Evolutionary conservation across 2,113 vertebrate genomes (phyloP).

Genomic region (Pseudopodoces humilis): DNA sequence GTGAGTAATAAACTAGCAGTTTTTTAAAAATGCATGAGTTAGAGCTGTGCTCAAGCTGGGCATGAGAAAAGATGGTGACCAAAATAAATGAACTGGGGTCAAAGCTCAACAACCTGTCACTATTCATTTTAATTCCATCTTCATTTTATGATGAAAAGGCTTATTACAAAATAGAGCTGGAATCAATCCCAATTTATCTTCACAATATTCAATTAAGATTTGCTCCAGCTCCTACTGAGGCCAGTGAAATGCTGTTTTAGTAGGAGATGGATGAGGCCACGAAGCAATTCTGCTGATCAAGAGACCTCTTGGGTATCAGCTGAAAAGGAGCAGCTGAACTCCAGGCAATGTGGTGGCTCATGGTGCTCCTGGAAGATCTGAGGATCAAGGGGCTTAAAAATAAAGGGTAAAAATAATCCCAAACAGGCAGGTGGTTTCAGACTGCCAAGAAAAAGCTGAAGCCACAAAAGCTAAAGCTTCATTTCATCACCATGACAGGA

Average conservation of each 20-base stretch:
- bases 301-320: not conserved
- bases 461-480: not conserved
- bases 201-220: not conserved
- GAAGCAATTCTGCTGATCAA: not conserved
- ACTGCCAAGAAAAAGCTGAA: not conserved
- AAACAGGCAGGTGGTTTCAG: constrained; percentile 3
- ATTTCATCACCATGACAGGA: not conserved
- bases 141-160: not conserved
- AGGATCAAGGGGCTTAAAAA: constrained; percentile 5
- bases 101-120: constrained; percentile 18
- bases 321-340: constrained; percentile 11
- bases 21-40: not conserved
- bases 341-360: not conserved
- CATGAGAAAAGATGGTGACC: not conserved
- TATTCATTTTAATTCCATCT: not conserved
- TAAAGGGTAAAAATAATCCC: constrained; percentile 18
- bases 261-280: not conserved
- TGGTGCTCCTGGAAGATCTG: not conserved
- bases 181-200: constrained; percentile 22
- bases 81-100: constrained; percentile 22
- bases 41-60: not conserved
- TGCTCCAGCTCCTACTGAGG: not conserved
- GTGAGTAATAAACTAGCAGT: not conserved
- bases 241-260: not conserved
- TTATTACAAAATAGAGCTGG: not conserved